Evolutionary conservation across 2,888 invertebrate genomes (phyloP).

Genomic region (Micropterix aruncella): DNA sequence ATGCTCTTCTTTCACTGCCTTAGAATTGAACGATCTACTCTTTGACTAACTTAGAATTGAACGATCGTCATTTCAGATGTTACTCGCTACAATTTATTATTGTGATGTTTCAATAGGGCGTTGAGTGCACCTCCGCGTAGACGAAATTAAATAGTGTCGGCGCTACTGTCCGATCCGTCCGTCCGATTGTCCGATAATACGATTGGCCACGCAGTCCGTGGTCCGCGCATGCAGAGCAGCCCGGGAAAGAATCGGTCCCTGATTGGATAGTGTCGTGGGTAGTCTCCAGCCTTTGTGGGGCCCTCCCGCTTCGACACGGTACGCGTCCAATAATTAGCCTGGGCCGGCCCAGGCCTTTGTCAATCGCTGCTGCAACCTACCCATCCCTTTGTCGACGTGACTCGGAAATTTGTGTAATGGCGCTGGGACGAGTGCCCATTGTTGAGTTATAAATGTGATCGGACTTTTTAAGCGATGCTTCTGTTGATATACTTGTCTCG

Average conservation of each 20-base stretch:
- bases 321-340: neutral
- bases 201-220: neutral
- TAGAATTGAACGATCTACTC: too few relatives aligned
- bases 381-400: neutral
- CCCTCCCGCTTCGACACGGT: neutral
- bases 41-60: too few relatives aligned
- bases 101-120: too few relatives aligned
- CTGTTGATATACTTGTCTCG: too few relatives aligned
- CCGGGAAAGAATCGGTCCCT: neutral
- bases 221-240: neutral
- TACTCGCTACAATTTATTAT: too few relatives aligned
- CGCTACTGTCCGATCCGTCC: too few relatives aligned
- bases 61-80: too few relatives aligned
- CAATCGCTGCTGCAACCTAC: neutral
- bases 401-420: neutral
- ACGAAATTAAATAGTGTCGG: too few relatives aligned
- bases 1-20: too few relatives aligned
- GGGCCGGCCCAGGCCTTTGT: neutral
- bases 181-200: neutral
- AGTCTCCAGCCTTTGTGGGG: neutral
- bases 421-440: neutral
- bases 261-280: neutral
- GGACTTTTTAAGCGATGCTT: too few relatives aligned
- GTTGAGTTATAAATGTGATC: neutral
- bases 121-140: too few relatives aligned